Evolutionary conservation across 2,113 vertebrate species (phyloP).

Genomic region (Zosterops pallidus): DNA sequence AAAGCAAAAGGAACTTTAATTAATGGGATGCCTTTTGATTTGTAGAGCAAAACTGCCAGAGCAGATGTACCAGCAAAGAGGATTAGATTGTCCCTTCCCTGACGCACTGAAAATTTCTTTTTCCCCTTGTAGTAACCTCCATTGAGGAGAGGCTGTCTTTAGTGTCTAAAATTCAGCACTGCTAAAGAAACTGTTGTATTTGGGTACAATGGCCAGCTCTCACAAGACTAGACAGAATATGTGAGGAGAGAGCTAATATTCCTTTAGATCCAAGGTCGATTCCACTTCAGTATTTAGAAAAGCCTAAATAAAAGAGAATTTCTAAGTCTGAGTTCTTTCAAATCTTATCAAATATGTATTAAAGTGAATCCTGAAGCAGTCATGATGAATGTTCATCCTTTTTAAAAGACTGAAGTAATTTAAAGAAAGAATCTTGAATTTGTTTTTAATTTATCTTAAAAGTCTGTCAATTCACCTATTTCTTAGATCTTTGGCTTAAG

Average conservation of each 20-base stretch:
- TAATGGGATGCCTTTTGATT: slow-evolving; percentile 87
- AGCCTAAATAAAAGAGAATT: slow-evolving; percentile 66
- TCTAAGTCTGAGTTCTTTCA: slow-evolving; percentile 35
- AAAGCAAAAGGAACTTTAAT: slow-evolving; percentile 84
- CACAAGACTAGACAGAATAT: slow-evolving; percentile 84
- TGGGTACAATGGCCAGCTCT: slow-evolving; percentile 82
- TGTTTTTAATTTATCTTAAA: background rate
- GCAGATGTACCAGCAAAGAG: slow-evolving; percentile 89
- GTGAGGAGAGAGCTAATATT: slow-evolving; percentile 86
- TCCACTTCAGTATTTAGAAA: slow-evolving; percentile 67
- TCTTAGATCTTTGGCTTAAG: background rate
- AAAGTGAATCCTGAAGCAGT: slow-evolving; percentile 59
- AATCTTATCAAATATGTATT: slow-evolving; percentile 67
- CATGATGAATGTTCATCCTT: background rate
- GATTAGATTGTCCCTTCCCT: slow-evolving; percentile 90
- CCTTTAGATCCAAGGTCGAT: slow-evolving; percentile 69
- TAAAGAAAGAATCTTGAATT: background rate
- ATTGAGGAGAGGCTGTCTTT: slow-evolving; percentile 84
- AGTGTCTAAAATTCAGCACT: slow-evolving; percentile 82
- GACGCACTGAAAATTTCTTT: slow-evolving; percentile 80
- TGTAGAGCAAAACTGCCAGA: slow-evolving; percentile 82
- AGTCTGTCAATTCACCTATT: background rate
- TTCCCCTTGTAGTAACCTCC: slow-evolving; percentile 77
- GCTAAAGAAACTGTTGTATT: slow-evolving; percentile 86
- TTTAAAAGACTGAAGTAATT: slow-evolving; percentile 33